A percentile compares a stretch with the other conserved stretches of the same genome.
These are phyloP conservation scores for Pammene fasciana DNA, from an alignment of 2,888 invertebrate genomes.

Conservation along the genomic window DNA sequence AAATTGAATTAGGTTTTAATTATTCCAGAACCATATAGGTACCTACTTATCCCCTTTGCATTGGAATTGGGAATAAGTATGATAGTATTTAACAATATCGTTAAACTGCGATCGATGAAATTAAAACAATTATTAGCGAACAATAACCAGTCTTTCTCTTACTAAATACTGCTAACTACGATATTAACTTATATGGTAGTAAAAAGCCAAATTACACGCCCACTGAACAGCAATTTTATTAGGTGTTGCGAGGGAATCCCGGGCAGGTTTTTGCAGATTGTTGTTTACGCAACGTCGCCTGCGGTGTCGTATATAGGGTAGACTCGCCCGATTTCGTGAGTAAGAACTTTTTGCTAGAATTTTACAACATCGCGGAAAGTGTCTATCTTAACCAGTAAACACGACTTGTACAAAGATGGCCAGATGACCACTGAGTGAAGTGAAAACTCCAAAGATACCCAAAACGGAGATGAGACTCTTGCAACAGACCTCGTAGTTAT, in stretches of 20 bases:
- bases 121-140: background rate
- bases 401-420: no score
- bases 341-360: background rate
- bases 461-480: no score
- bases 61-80: background rate
- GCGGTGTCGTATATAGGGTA: slow-evolving; percentile 16
- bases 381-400: no score
- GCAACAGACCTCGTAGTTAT: no score
- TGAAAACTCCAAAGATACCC: no score
- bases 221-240: slow-evolving; percentile 17
- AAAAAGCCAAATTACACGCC: slow-evolving; percentile 27
- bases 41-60: no score
- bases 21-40: no score
- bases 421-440: no score
- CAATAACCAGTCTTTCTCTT: background rate
- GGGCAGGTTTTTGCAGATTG: slow-evolving; percentile 12
- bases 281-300: slow-evolving; percentile 13
- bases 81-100: background rate
- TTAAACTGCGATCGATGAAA: background rate
- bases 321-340: background rate
- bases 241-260: slow-evolving; percentile 16
- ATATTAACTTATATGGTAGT: slow-evolving; percentile 12
- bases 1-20: no score
- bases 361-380: no score
- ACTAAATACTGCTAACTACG: slow-evolving; percentile 7